These are phyloP conservation scores for Protonibea diacanthus DNA, from an alignment of 2,797 vertebrate genomes.

Conservation along the genomic window DNA sequence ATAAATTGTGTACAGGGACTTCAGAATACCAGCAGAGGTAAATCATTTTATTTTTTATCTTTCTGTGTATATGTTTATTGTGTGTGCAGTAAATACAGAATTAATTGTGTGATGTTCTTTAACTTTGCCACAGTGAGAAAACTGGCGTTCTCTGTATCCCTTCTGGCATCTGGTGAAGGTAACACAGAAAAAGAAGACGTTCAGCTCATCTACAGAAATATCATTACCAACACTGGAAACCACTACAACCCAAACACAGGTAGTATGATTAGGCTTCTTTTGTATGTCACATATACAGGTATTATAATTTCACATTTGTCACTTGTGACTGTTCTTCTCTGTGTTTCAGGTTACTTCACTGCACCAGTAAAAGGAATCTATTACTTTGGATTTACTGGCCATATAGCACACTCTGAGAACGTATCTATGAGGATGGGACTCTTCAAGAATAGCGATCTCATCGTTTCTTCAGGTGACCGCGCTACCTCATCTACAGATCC, in stretches of 20 bases:
- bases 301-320: neutral
- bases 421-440: accelerated
- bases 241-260: constrained; percentile 57
- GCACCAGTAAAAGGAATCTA: constrained; percentile 52
- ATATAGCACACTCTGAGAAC: accelerated
- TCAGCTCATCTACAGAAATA: constrained; percentile 43
- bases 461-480: neutral
- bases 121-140: constrained; percentile 38
- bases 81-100: neutral
- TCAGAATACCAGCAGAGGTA: constrained; percentile 28
- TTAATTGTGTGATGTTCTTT: neutral
- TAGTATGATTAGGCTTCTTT: neutral
- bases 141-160: constrained; percentile 56
- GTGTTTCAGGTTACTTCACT: constrained; percentile 48
- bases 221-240: constrained; percentile 63
- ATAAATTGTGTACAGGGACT: constrained; percentile 28
- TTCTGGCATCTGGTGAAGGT: constrained; percentile 32
- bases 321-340: constrained; percentile 2
- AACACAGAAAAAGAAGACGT: accelerated
- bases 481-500: accelerated
- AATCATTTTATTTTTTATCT: neutral
- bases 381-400: constrained; percentile 52
- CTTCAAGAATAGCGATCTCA: constrained; percentile 9
- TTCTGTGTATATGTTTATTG: neutral
- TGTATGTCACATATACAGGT: neutral